Conservation (phyloP, 2,888 invertebrate genomes). For the Macrosiphum euphorbiae region DNA sequence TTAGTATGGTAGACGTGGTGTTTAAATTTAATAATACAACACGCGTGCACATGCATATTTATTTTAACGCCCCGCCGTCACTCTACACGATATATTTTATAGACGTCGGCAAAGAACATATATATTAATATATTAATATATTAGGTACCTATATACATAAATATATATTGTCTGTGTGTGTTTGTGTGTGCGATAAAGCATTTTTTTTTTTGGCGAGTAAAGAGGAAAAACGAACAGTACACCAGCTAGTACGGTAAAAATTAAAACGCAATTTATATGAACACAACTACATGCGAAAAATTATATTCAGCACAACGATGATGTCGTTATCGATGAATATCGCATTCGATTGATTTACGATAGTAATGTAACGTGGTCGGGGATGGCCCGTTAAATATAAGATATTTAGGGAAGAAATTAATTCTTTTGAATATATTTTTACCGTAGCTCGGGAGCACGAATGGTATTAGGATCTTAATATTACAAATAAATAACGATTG, state of each 20-base stretch:
- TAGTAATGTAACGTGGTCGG: too few relatives aligned
- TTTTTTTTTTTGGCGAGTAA: not conserved
- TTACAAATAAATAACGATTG: too few relatives aligned
- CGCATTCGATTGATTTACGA: not conserved
- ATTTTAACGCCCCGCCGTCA: not conserved
- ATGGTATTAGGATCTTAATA: too few relatives aligned
- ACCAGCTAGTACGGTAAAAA: not conserved
- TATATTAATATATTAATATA: not conserved
- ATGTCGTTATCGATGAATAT: not conserved
- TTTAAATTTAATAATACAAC: conserved; percentile 29
- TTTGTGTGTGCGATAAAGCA: not conserved
- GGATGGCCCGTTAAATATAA: too few relatives aligned
- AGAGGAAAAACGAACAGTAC: not conserved
- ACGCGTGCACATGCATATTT: conserved; percentile 23
- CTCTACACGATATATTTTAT: not conserved
- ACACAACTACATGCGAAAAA: not conserved
- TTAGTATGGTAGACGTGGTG: not conserved
- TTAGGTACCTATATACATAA: not conserved
- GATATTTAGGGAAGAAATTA: too few relatives aligned
- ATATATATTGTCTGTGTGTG: not conserved
- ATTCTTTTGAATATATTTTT: too few relatives aligned
- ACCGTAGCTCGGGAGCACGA: too few relatives aligned
- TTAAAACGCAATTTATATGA: not conserved
- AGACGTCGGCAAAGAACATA: not conserved
- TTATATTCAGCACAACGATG: not conserved